These are phyloP conservation scores for Muscicapa adusta DNA, from an alignment of 2,113 vertebrate genomes.

Conservation along the genomic window DNA sequence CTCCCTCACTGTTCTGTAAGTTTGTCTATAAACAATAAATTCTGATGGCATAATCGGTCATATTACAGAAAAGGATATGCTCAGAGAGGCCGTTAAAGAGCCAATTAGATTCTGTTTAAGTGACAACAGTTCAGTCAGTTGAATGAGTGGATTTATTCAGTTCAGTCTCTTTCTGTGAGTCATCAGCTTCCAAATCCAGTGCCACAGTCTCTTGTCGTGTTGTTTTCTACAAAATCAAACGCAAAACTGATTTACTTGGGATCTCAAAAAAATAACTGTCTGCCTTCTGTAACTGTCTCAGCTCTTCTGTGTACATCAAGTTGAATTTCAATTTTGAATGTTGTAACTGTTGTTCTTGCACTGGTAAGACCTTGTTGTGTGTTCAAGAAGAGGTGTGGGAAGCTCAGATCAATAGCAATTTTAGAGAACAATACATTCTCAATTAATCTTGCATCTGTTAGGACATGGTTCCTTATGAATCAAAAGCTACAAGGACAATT, in stretches of 20 bases:
- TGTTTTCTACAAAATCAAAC: constrained; percentile 53
- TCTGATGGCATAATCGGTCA: constrained; percentile 66
- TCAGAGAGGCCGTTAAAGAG: constrained; percentile 66
- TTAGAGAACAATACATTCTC: constrained; percentile 65
- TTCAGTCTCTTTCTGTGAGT: constrained; percentile 58
- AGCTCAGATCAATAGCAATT: constrained; percentile 59
- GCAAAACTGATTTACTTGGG: constrained; percentile 45
- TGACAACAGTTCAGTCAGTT: constrained; percentile 67
- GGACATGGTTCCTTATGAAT: constrained; percentile 62
- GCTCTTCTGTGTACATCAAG: constrained; percentile 38
- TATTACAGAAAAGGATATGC: constrained; percentile 66
- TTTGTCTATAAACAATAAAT: constrained; percentile 70
- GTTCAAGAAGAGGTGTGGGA: constrained; percentile 46
- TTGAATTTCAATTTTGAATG: constrained; percentile 43
- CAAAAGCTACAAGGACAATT: constrained; percentile 62
- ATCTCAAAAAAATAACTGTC: constrained; percentile 56
- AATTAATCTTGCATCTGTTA: constrained; percentile 67
- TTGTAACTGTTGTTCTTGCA: constrained; percentile 48
- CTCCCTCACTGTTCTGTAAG: constrained; percentile 54
- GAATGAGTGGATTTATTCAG: constrained; percentile 67
- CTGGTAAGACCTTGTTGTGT: constrained; percentile 50
- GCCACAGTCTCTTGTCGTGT: constrained; percentile 34
- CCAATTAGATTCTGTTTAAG: constrained; percentile 69
- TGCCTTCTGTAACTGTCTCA: constrained; percentile 46
- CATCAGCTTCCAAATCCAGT: constrained; percentile 54